Conservation (phyloP, 53 echinoderm and acorn worm species). For the Glandiceps talaboti region DNA sequence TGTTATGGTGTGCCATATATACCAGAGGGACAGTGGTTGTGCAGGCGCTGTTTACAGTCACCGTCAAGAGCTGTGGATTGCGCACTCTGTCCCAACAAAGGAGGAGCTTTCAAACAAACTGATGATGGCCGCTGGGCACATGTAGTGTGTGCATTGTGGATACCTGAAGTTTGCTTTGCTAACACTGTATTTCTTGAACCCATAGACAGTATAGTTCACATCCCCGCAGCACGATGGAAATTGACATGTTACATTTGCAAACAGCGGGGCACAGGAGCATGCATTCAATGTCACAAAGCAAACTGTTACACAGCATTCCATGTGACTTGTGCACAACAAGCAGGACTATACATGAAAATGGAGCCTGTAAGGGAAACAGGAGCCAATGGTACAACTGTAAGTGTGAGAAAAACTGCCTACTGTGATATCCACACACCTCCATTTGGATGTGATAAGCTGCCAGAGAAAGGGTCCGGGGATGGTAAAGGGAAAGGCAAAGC, state of each 20-base stretch:
- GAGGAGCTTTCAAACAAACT: slow-evolving; percentile 95
- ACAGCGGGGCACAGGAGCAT: slow-evolving; percentile 89
- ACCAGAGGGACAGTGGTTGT: slow-evolving; percentile 99
- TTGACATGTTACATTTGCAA: slow-evolving; percentile 96
- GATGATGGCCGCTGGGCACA: slow-evolving; percentile 98
- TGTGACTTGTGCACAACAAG: slow-evolving; percentile 97
- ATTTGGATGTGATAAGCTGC: slow-evolving; percentile 65
- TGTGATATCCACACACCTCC: slow-evolving; percentile 98
- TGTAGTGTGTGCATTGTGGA: slow-evolving; percentile 97
- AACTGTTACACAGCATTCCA: slow-evolving; percentile 99
- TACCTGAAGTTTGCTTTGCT: slow-evolving; percentile 97
- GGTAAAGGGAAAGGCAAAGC: slow-evolving; percentile 40
- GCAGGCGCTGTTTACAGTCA: slow-evolving; percentile 92
- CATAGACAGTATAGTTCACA: slow-evolving; percentile 92
- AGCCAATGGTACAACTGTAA: slow-evolving; percentile 89
- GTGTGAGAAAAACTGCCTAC: slow-evolving; percentile 91
- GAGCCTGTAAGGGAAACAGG: slow-evolving; percentile 88
- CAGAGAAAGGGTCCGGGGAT: slow-evolving; percentile 28
- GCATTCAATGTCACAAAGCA: slow-evolving; percentile 99
- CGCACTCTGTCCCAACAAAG: slow-evolving; percentile 95
- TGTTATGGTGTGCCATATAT: slow-evolving; percentile 99
- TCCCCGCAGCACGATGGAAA: slow-evolving; percentile 98
- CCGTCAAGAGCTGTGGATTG: slow-evolving; percentile 97
- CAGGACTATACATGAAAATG: slow-evolving; percentile 97
- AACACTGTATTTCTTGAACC: slow-evolving; percentile 99